Evolutionary conservation across 2,797 vertebrate species (phyloP).

Genomic region (Catamblyrhynchus diadema): DNA sequence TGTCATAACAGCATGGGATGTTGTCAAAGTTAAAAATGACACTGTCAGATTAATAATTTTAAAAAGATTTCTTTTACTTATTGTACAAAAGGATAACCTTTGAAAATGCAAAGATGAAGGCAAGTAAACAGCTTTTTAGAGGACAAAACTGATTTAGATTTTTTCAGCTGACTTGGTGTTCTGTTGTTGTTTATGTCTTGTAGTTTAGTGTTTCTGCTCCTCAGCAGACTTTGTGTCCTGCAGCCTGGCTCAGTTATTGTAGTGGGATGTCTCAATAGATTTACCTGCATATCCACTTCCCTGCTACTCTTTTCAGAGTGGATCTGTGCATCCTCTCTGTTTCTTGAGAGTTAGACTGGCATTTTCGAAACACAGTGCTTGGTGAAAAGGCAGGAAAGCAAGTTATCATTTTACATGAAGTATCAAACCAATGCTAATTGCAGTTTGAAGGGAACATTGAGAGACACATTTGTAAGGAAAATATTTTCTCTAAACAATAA

Average conservation of each 20-base stretch:
- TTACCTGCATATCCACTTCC: background rate
- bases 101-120: background rate
- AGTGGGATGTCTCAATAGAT: background rate
- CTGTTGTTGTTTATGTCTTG: background rate
- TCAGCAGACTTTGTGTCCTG: background rate
- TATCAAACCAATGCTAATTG: background rate
- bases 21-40: constrained; percentile 9
- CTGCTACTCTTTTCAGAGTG: background rate
- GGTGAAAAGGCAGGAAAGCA: background rate
- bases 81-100: background rate
- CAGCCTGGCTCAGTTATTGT: background rate
- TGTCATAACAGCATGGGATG: constrained; percentile 32
- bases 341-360: background rate
- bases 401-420: background rate
- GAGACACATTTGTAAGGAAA: background rate
- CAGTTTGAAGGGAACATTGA: background rate
- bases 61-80: background rate
- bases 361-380: background rate
- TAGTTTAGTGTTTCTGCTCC: background rate
- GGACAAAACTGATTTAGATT: background rate
- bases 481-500: background rate
- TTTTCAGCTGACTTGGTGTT: background rate
- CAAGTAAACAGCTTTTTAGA: background rate
- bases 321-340: background rate
- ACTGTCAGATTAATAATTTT: background rate